These are phyloP conservation scores for Cydia amplana DNA, from an alignment of 1,140 invertebrate genomes.

Conservation along the genomic window DNA sequence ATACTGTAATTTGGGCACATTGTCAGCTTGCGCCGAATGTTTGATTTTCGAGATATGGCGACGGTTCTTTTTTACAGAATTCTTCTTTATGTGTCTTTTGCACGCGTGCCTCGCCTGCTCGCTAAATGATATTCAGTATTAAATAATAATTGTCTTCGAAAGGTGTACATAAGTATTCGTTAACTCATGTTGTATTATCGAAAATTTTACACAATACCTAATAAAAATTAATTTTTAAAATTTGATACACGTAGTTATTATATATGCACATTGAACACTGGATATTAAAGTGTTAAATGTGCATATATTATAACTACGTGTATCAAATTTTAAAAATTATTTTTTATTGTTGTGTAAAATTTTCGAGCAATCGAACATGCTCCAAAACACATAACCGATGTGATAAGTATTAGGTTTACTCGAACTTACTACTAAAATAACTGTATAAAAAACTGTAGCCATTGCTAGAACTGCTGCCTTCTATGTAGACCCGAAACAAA, in stretches of 20 bases:
- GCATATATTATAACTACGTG: too few species aligned
- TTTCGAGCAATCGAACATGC: too few species aligned
- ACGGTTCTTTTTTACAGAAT: constrained; percentile 6
- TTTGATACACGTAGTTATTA: background rate
- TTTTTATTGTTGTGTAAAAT: too few species aligned
- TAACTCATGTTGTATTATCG: background rate
- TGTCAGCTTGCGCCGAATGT: constrained; percentile 46
- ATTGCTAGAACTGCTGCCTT: too few species aligned
- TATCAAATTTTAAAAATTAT: too few species aligned
- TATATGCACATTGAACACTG: too few species aligned
- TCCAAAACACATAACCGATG: too few species aligned
- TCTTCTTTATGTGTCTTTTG: constrained; percentile 21
- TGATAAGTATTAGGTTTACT: too few species aligned
- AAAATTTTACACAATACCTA: background rate
- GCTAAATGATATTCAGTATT: constrained; percentile 25
- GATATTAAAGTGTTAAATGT: too few species aligned
- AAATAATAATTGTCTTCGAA: background rate
- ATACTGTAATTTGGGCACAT: constrained; percentile 36
- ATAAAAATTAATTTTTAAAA: background rate
- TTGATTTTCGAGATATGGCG: constrained; percentile 39
- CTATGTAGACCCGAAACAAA: too few species aligned
- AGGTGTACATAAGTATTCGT: constrained; percentile 14
- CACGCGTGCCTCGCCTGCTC: constrained; percentile 3
- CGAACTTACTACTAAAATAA: too few species aligned
- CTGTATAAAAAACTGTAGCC: too few species aligned